These are phyloP conservation scores for Microtus oregoni DNA, from an alignment of 2,113 vertebrate species.

Conservation along the genomic window DNA sequence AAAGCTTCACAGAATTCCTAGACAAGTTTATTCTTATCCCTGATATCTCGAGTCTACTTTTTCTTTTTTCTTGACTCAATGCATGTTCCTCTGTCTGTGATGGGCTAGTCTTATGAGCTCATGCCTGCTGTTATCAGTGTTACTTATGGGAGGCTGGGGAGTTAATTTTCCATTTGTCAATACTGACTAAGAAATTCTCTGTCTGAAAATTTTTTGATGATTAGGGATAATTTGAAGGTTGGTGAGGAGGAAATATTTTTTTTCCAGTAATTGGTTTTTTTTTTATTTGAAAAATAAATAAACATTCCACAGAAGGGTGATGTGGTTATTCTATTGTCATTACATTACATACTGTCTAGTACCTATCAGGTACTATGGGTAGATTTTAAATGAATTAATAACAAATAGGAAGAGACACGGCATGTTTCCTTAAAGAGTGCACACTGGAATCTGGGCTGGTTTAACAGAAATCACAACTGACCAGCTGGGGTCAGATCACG, in stretches of 20 bases:
- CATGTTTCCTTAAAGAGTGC: neutral
- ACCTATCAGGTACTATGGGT: neutral
- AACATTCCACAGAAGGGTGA: neutral
- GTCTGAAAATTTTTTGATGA: neutral
- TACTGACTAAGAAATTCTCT: neutral
- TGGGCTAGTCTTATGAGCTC: neutral
- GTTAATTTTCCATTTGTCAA: neutral
- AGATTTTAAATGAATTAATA: slow-evolving; percentile 1
- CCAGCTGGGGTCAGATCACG: neutral
- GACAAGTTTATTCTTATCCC: neutral
- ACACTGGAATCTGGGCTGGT: neutral
- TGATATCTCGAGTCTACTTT: neutral
- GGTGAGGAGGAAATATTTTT: neutral
- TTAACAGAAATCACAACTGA: neutral
- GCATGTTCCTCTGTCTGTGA: neutral
- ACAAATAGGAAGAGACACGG: neutral
- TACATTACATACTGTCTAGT: neutral
- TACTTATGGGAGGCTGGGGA: accelerated
- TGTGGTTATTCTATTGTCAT: neutral
- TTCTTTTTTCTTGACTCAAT: neutral
- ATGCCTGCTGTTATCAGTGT: neutral
- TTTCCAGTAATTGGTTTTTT: neutral
- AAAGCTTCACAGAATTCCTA: neutral
- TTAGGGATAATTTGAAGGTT: neutral
- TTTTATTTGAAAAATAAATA: neutral